Evolutionary conservation across 35 echinoderm and acorn worm genomes (phyloP), one percentile per base, ranked within the genome.

Genomic region (Eucidaris tribuloides): DNA sequence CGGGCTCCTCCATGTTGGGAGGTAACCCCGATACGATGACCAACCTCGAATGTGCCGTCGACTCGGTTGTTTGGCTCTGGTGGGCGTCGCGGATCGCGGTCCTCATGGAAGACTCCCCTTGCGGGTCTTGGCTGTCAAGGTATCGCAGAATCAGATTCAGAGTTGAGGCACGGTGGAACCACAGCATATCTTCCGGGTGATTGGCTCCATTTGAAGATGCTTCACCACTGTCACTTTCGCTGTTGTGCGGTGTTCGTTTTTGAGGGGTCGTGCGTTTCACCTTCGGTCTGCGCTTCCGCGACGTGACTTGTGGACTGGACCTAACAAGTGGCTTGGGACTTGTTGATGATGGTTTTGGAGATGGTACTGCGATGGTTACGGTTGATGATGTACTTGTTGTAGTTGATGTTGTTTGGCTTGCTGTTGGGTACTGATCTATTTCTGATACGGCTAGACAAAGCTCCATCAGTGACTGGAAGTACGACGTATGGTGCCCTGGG

Each of bases 381-480:
- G 84, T 39, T 28, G 24, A 77, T 20, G 65, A 56, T 38, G 31
- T 46, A 7, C 29, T 27, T 25, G 41, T 27, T 7, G 41, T 29
- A 44, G 68, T n/a, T n/a, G 68, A 74, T 35, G 35, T 40, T 41
- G 68, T 41, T 22, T 41, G 68, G 37, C 35, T 33, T 19, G 68
- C 68, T n/a, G 20, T 24, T 24, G 33, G 68, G 15, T 42, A 44
- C 68, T 74, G 68, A 74, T 74, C 68, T 6, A 92, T 81, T 46
- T 92, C 90, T n/a, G 84, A 77, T 3, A 92, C 60, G 23, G 90
- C 90, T 30, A 92, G 54, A 68, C 81, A 92, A 5, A 92, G 50
- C 64, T 92, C 90, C 90, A 92, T 92, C 65, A 92, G 56, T 31
- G 90, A 37, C 50, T 83, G 84, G 79, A 92, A 92, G 70, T 92